These are phyloP conservation scores for Aegithalos caudatus DNA, from an alignment of 2,113 vertebrate species.

Conservation along the genomic window DNA sequence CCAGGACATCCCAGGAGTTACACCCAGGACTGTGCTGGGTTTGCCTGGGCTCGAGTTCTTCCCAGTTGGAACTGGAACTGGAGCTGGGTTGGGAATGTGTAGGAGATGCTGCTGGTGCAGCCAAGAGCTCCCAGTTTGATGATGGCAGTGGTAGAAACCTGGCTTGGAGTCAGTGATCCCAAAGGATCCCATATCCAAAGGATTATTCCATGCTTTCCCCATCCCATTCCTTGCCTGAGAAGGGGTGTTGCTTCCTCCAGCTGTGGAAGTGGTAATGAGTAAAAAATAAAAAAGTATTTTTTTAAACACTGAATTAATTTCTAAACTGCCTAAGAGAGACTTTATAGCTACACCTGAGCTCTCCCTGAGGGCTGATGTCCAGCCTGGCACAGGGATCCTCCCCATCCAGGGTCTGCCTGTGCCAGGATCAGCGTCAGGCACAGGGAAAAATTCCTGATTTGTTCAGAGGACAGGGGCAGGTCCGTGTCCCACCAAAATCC, in stretches of 20 bases:
- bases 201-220: not conserved
- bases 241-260: not conserved
- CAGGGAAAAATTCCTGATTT: not conserved
- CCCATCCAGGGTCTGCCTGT: not conserved
- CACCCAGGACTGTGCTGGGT: rapidly evolving
- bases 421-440: not conserved
- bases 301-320: slow-evolving; percentile 43
- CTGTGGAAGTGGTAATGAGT: not conserved
- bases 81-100: not conserved
- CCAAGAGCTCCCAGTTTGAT: not conserved
- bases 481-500: not conserved
- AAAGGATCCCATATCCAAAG: not conserved
- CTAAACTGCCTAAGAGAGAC: slow-evolving; percentile 17
- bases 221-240: not conserved
- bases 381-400: rapidly evolving
- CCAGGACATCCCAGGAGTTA: rapidly evolving
- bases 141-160: not conserved
- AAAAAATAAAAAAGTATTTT: slow-evolving; percentile 24
- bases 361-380: not conserved
- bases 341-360: not conserved
- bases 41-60: not conserved
- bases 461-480: not conserved
- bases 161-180: not conserved
- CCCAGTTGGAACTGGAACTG: not conserved
- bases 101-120: not conserved